phyloP scores from a whole-genome alignment of 2,113 vertebrate genomes.

The Lethenteron reissneri region DNA sequence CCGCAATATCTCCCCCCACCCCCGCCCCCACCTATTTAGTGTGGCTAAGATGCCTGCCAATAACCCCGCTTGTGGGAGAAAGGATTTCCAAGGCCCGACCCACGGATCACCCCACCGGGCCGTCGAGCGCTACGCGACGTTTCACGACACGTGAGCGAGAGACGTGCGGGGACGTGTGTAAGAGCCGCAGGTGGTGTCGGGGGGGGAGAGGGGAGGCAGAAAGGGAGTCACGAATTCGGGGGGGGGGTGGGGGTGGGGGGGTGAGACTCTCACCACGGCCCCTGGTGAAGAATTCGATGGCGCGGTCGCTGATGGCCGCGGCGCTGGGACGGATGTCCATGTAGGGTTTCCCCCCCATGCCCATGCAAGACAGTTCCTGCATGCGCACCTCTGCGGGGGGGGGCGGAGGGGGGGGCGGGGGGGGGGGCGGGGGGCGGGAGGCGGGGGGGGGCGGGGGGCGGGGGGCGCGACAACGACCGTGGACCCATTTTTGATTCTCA shows the following conservation, averaged over 20 bases:
- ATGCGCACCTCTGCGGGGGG: slow-evolving; percentile 31
- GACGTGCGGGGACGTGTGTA: neutral
- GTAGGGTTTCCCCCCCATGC: slow-evolving; percentile 42
- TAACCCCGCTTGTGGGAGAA: too few species aligned
- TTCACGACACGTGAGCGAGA: neutral
- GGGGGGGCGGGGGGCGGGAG: too few species aligned
- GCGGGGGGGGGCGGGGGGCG: too few species aligned
- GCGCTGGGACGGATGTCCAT: slow-evolving; percentile 46
- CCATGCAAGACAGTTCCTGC: slow-evolving; percentile 51
- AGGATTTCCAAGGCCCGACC: neutral
- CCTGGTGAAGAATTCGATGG: slow-evolving; percentile 36
- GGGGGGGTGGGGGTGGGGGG: neutral
- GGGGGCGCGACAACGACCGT: too few species aligned
- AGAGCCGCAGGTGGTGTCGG: neutral
- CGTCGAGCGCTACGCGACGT: neutral
- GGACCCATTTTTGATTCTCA: too few species aligned
- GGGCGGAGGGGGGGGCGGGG: too few species aligned
- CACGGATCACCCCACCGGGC: neutral
- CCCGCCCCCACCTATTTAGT: too few species aligned
- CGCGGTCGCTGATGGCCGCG: slow-evolving; percentile 32
- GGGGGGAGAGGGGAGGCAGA: neutral
- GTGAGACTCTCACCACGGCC: slow-evolving; percentile 11
- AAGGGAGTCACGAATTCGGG: too few species aligned
- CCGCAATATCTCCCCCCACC: too few species aligned
- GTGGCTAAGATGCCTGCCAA: too few species aligned